A percentile compares a stretch with the other conserved stretches of the same genome.
These are phyloP conservation scores for Papilio polytes DNA, from an alignment of 1,140 invertebrate genomes.

Conservation along the genomic window DNA sequence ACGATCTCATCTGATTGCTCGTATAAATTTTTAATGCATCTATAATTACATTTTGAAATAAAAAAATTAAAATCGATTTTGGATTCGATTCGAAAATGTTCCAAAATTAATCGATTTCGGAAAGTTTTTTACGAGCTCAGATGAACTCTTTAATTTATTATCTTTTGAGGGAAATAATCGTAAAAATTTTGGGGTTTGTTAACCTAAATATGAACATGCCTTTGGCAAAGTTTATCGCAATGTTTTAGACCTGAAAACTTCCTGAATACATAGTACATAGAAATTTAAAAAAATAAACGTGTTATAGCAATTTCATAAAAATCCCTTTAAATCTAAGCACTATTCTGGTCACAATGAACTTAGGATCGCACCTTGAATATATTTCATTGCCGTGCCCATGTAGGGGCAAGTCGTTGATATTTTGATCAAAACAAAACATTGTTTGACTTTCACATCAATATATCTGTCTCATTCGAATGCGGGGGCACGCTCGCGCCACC, in stretches of 20 bases:
- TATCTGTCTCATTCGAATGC: conserved; percentile 53
- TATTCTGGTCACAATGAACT: conserved; percentile 32
- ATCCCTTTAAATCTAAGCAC: conserved; percentile 18
- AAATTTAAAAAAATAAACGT: not conserved
- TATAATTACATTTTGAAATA: conserved; percentile 23
- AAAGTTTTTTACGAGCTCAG: conserved; percentile 15
- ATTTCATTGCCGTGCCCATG: conserved; percentile 39
- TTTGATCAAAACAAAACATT: conserved; percentile 56
- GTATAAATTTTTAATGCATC: conserved; percentile 27
- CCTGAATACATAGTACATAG: too few relatives aligned
- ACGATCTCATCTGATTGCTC: conserved; percentile 42
- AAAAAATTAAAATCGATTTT: conserved; percentile 18
- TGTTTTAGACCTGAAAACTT: too few relatives aligned
- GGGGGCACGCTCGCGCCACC: conserved; percentile 46
- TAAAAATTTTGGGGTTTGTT: not conserved
- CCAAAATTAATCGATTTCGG: conserved; percentile 13
- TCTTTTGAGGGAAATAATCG: not conserved
- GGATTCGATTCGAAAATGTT: not conserved
- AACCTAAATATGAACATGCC: not conserved
- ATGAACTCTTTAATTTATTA: conserved; percentile 11
- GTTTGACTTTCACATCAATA: conserved; percentile 56
- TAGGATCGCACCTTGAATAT: conserved; percentile 31
- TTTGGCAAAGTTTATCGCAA: too few relatives aligned
- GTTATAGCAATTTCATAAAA: not conserved
- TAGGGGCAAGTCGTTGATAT: conserved; percentile 53